Base-by-base conservation (phyloP, 2,113 vertebrate species). In the Tiliqua scincoides region DNA sequence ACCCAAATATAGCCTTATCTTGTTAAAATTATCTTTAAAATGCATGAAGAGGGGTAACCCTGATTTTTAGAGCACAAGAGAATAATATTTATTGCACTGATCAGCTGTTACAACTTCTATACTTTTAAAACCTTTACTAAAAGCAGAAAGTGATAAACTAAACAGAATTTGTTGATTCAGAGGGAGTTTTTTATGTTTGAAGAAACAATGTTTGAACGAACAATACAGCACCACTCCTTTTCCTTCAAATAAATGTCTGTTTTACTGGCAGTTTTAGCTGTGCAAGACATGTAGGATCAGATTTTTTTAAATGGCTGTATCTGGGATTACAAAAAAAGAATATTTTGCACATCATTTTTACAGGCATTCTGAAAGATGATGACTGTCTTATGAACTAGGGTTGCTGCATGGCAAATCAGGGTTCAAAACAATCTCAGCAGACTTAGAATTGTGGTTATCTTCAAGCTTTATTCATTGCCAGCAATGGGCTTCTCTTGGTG, bases 311-410 rank as follows among this genome's bases (percentile, higher is more conserved):
- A 30, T 79, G 75, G 68, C 20, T 77, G 35, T 81, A 63, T 71
- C 77, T 88, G 86, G 84, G 82, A 89, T 78, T 73, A 87, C 12
- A 79, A 82, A 35, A 79, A 76, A 87, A 82, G 23, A 82, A 88
- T 86, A 84, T 72, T 82, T 89, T 80, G 80, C 62, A 72, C 1
- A 37, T 83, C 52, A 89, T 86, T 87, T 85, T 88, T 54, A 91
- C 89, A 73, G 21, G 54, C 61, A 32, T 89, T 2, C 2, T 88
- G 89, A 67, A 89, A 92, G 94, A 91, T 89, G 70, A 88, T 83
- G 87, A 88, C 83, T 87, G 92, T 92, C 52, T 72, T 40, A 15
- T 72, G 54, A 91, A 84, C 70, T 91, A 83, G 73, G 52, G 54
- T 91, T 91, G 77, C 91, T n/a, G n/a, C n/a, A n/a, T n/a, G n/a